phyloP scores from a whole-genome alignment of 1,140 invertebrate genomes.

The Hirudo medicinalis region DNA sequence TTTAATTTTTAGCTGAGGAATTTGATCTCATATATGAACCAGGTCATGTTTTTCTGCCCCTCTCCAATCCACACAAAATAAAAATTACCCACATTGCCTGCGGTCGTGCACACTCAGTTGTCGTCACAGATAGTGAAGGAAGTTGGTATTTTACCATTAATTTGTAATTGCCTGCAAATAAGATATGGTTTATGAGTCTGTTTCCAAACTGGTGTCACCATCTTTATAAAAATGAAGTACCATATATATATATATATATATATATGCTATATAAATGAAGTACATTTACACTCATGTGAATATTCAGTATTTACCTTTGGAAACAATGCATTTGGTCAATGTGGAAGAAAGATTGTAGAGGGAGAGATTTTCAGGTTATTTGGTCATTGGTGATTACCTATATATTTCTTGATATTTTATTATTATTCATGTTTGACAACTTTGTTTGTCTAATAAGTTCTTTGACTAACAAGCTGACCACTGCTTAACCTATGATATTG shows the following conservation, averaged over 20 bases:
- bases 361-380: constrained; percentile 56
- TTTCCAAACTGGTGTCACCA: not conserved
- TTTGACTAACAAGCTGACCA: not conserved
- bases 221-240: not conserved
- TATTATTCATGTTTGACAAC: not conserved
- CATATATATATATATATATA: too few relatives aligned
- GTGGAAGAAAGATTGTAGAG: constrained; percentile 64
- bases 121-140: constrained; percentile 60
- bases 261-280: too few relatives aligned
- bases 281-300: too few relatives aligned
- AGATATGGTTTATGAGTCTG: not conserved
- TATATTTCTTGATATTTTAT: not conserved
- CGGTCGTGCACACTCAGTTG: constrained; percentile 70
- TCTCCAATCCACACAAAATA: constrained; percentile 42
- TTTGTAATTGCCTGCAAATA: not conserved
- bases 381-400: not conserved
- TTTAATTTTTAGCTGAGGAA: constrained; percentile 45
- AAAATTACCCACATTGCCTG: constrained; percentile 52
- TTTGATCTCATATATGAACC: constrained; percentile 60
- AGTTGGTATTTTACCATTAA: constrained; percentile 30
- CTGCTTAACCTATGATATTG: too few relatives aligned
- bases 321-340: constrained; percentile 87
- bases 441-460: not conserved
- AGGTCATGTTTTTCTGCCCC: constrained; percentile 59
- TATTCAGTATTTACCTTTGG: constrained; percentile 61